Evolutionary conservation across 2,797 vertebrate species (phyloP).

Genomic region (Amniataba percoides): DNA sequence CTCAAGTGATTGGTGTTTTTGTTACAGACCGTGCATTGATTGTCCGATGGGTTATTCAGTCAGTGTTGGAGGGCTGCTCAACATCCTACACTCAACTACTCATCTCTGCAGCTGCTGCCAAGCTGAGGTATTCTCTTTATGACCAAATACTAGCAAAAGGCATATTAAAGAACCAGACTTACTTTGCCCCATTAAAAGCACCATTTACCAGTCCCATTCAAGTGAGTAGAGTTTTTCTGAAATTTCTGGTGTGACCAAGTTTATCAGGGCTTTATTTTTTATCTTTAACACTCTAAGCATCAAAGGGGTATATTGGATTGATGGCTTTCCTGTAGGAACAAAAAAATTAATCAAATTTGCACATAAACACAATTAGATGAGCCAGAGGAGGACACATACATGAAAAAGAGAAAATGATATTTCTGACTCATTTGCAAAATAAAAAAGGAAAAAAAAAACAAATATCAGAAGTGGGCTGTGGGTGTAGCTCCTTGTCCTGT

Average conservation of each 20-base stretch:
- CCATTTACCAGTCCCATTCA: too few species aligned
- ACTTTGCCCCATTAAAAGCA: too few species aligned
- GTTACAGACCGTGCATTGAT: too few species aligned
- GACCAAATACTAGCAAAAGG: too few species aligned
- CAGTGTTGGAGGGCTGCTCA: too few species aligned
- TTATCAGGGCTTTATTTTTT: neutral
- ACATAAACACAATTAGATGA: neutral
- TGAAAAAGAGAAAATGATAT: neutral
- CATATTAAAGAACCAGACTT: too few species aligned
- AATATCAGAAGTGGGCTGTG: slow-evolving; percentile 6
- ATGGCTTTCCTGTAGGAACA: neutral
- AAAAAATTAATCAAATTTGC: neutral
- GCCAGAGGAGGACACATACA: neutral
- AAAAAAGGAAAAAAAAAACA: neutral
- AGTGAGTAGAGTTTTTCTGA: neutral
- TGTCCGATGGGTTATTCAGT: too few species aligned
- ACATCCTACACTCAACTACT: too few species aligned
- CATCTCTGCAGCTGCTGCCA: too few species aligned
- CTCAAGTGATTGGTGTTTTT: too few species aligned
- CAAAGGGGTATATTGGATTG: neutral
- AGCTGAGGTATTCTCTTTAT: too few species aligned
- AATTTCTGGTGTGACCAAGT: neutral
- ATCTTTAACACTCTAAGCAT: neutral
- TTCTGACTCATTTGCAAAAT: slow-evolving; percentile 13
- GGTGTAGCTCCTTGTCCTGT: neutral